Evolutionary conservation across 53 echinoderm and acorn worm species (phyloP).

Genomic region (Stichopus horrens): DNA sequence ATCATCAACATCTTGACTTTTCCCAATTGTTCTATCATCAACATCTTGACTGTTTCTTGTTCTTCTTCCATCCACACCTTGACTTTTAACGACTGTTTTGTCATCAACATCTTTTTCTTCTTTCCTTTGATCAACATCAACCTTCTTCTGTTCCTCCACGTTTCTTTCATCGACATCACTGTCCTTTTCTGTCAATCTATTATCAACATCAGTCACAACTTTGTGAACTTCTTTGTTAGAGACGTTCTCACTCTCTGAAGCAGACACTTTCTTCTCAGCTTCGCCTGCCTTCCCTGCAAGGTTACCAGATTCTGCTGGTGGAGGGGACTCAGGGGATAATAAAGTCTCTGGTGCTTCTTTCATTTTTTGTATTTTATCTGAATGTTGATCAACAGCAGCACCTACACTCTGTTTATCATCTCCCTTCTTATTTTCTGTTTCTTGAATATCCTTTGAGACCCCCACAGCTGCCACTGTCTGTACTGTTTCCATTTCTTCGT

Average conservation of each 20-base stretch:
- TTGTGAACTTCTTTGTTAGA: background rate
- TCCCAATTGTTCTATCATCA: background rate
- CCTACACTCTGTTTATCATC: background rate
- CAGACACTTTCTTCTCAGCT: background rate
- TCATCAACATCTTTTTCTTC: slow-evolving; percentile 2
- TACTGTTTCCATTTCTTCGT: background rate
- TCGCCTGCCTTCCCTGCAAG: background rate
- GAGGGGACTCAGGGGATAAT: slow-evolving; percentile 28
- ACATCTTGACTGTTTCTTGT: slow-evolving; percentile 8
- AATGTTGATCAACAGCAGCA: background rate
- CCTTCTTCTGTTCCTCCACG: background rate
- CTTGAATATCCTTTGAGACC: background rate
- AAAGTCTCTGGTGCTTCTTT: background rate
- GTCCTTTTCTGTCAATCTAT: background rate
- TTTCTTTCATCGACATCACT: slow-evolving; percentile 37
- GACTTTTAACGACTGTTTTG: background rate
- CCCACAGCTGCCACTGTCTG: background rate
- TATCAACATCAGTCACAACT: slow-evolving; percentile 7
- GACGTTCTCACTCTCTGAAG: background rate
- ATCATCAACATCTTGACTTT: background rate
- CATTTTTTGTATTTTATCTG: background rate
- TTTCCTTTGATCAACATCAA: background rate
- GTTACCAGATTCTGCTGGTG: slow-evolving; percentile 2
- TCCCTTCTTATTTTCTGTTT: background rate
- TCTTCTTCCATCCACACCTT: background rate